Base-by-base conservation (phyloP, 2,888 invertebrate species). In the Lepidocyrtoides sp. region DNA sequence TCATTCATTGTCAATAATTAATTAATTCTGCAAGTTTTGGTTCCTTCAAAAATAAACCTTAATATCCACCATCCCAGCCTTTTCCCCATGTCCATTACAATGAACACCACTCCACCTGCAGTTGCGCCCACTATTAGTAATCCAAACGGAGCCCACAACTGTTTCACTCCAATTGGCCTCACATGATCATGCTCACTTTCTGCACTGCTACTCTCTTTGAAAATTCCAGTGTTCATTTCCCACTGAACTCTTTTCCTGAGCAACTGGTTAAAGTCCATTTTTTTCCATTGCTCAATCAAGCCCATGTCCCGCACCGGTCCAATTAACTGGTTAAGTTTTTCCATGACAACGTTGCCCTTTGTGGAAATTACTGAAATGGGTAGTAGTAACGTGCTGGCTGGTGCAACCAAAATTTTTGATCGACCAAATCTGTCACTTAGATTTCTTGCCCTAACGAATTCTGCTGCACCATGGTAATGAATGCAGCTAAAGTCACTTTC, bases 401-500 rank as follows among this genome's bases (percentile, higher is more conserved):
- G 87, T 2, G 85, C 69, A 12, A 81, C 48, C n/a, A 60, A 20
- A 12, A 92, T 32, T 17, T 77, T 54, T 3, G 85, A 51, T 10
- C 57, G 44, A 17, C 79, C 89, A 63, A 48, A 66, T 26, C 88
- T 14, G 26, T 85, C 87, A 60, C 91, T 91, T 3, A 89, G 48
- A 77, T 92, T 92, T 23, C 72, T 69, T 7, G 66, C 66, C 17
- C 51, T n/a, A 0, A 92, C 88, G 66, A 84, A 92, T 17, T 91
- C 89, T 2, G 66, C 89, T 8, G 81, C 91, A 12, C 72, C 89
- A n/a, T 63, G 41, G n/a, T 81, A 91, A 66, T 91, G 75, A 48
- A 92, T 83, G 66, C 92, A 91, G 12, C 60, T 88, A 36, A 84
- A 92, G 23, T 91, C 72, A 0, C 26, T 72, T 14, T 69, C 36